A percentile compares a stretch with the other conserved stretches of the same genome.
Conservation (phyloP, 2,113 vertebrate species). For the Nothobranchius furzeri region DNA sequence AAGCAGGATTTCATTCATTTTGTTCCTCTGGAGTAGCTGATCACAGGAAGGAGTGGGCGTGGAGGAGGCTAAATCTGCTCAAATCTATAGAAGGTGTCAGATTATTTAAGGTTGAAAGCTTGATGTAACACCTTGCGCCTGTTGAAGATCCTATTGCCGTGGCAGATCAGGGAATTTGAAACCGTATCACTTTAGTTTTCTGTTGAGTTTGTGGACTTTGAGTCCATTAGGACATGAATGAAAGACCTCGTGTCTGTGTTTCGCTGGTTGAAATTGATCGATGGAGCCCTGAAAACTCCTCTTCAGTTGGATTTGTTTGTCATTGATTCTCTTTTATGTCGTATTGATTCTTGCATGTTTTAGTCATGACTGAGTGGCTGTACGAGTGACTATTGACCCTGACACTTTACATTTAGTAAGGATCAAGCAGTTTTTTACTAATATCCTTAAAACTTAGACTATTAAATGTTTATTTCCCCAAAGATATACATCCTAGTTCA, state of each 20-base stretch:
- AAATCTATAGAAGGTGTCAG: background rate
- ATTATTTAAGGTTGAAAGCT: background rate
- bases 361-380: background rate
- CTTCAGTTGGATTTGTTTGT: conserved; percentile 1
- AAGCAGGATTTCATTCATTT: background rate
- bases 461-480: background rate
- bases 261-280: conserved; percentile 27
- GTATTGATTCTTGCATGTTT: conserved; percentile 7
- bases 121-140: background rate
- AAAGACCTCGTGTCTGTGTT: conserved; percentile 22
- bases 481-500: background rate
- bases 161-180: background rate
- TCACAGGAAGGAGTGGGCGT: background rate
- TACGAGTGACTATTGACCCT: background rate
- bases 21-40: background rate
- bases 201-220: background rate
- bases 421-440: background rate
- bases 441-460: background rate
- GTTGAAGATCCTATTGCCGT: background rate
- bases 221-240: conserved; percentile 8
- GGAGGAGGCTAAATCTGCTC: background rate
- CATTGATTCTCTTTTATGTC: background rate
- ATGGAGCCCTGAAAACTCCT: background rate
- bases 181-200: background rate
- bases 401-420: background rate